These are phyloP conservation scores for Melolontha melolontha DNA, from an alignment of 2,888 invertebrate genomes.

Conservation along the genomic window DNA sequence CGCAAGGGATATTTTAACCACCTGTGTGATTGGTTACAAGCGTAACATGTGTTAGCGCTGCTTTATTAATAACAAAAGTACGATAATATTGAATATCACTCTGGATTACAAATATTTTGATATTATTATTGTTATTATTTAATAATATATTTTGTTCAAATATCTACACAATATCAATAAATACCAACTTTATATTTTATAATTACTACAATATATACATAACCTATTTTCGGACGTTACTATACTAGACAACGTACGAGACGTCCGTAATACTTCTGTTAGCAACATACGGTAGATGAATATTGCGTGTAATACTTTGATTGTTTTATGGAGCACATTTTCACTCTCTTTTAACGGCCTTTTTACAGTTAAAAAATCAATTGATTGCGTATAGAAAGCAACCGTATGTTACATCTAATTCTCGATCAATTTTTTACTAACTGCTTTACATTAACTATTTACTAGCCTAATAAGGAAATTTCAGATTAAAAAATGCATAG, in stretches of 20 bases:
- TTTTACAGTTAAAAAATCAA: background rate
- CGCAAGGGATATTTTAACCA: background rate
- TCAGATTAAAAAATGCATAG: too few species aligned
- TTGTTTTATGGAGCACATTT: slow-evolving; percentile 23
- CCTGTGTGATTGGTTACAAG: background rate
- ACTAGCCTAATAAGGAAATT: too few species aligned
- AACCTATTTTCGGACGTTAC: slow-evolving; percentile 14
- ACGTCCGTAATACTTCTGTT: slow-evolving; percentile 4
- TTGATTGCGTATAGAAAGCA: background rate
- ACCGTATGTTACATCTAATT: slow-evolving; percentile 9
- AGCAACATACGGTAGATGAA: slow-evolving; percentile 32
- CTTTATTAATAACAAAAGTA: slow-evolving; percentile 8
- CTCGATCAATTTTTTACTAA: background rate
- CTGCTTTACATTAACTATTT: slow-evolving; percentile 1
- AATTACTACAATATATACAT: background rate
- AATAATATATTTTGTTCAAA: slow-evolving; percentile 7
- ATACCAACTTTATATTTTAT: slow-evolving; percentile 2
- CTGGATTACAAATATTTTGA: background rate
- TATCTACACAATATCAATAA: slow-evolving; percentile 12
- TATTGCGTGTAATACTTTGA: slow-evolving; percentile 17
- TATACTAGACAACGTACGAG: background rate
- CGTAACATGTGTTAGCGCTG: slow-evolving; percentile 1
- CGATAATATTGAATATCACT: background rate
- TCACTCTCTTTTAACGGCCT: slow-evolving; percentile 1
- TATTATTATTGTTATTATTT: background rate